Conservation (phyloP, 2,797 vertebrate genomes). For the Crenichthys baileyi region DNA sequence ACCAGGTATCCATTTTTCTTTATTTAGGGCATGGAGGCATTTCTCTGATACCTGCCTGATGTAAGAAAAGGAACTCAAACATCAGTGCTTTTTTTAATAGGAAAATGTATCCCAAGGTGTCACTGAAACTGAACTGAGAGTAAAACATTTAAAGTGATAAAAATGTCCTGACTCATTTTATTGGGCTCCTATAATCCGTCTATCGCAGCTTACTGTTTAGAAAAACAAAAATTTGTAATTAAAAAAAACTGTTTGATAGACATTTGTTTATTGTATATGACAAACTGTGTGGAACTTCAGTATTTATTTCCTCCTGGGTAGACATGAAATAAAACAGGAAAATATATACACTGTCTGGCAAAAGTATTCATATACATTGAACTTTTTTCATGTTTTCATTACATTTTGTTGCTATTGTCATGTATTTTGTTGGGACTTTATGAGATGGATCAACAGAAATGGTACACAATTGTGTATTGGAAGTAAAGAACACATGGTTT, state of each 20-base stretch:
- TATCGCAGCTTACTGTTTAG: background rate
- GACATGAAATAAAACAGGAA: background rate
- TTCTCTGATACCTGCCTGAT: conserved; percentile 5
- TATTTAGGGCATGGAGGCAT: conserved; percentile 1
- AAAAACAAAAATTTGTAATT: background rate
- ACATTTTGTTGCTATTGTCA: background rate
- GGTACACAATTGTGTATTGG: background rate
- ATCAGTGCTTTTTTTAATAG: background rate
- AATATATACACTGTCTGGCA: background rate
- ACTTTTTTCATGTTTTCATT: background rate
- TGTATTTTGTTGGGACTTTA: background rate
- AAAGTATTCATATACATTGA: background rate
- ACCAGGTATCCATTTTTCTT: background rate
- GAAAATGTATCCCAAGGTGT: conserved; percentile 1
- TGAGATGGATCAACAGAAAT: background rate
- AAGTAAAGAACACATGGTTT: background rate
- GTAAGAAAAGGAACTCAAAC: background rate
- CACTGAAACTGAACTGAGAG: background rate
- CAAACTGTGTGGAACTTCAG: background rate
- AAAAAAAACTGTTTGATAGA: background rate
- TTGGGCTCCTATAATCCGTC: background rate
- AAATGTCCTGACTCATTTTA: background rate
- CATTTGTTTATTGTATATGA: conserved; percentile 1
- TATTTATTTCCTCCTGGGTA: background rate
- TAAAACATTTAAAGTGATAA: background rate